Evolutionary conservation across 2,888 invertebrate species (phyloP), one percentile per base, ranked within the genome.

Genomic region (Pasiphila rectangulata): DNA sequence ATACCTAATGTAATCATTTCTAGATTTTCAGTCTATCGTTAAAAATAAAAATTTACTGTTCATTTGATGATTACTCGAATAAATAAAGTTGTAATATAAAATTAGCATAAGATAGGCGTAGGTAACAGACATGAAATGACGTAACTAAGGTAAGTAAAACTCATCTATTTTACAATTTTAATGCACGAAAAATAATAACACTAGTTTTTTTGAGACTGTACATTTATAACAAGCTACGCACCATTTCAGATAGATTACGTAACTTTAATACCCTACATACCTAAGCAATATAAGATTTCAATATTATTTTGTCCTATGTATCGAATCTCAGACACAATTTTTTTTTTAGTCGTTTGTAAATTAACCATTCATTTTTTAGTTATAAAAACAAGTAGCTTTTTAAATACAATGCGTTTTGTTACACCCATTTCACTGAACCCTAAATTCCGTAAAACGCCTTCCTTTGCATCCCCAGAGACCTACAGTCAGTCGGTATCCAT

Each of bases 41-140:
- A 10, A 38, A 19, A 36, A 17, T 16, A 29, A 9, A 29, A 29
- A 36, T 36, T 29, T 29, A 43, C 6, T 34, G 4, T 39, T 20
- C 5, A 19, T 44, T 44, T 37, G n/a, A 23, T 17, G 16, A 43
- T 36, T 36, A 25, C n/a, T n/a, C n/a, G n/a, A n/a, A 29, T 39
- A 34, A 9, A 10, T 9, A 36, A 29, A 36, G 15, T 7, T 48
- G 43, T 48, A 42, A 42, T 32, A 24, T 45, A 35, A 36, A 32
- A 34, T 24, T 49, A 39, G 13, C 13, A 1, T 48, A 39, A 25
- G 27, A 5, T 35, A 51, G 44, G n/a, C n/a, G n/a, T n/a, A 20
- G 32, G 13, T 51, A 47, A 48, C 16, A 54, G 39, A 44, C 32
- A 46, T 50, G 35, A 46, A 41, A 55, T 54, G 57, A 57, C 57